phyloP scores from a whole-genome alignment of 1,140 invertebrate species.

The Olivierus martensii region DNA sequence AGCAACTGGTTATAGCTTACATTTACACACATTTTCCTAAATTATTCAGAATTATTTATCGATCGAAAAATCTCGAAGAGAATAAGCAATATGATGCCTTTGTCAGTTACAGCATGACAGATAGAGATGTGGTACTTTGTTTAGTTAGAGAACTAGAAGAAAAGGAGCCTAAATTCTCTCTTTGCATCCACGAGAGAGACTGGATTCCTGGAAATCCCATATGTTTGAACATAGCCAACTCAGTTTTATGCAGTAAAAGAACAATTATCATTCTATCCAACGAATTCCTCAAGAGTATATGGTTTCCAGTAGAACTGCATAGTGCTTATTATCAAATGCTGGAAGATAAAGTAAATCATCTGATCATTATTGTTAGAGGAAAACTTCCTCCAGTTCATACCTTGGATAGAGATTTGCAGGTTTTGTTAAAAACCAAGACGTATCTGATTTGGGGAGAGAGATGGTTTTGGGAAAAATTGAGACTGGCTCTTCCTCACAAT shows the following conservation, averaged over 20 bases:
- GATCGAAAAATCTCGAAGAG: conserved; percentile 47
- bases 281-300: conserved; percentile 83
- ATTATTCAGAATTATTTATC: not conserved
- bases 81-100: conserved; percentile 70
- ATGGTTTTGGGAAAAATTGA: conserved; percentile 28
- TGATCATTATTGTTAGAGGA: conserved; percentile 72
- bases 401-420: conserved; percentile 24
- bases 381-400: conserved; percentile 33
- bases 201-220: conserved; percentile 64
- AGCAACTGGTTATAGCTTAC: not conserved
- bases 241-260: conserved; percentile 67
- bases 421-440: conserved; percentile 27
- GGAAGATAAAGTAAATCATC: conserved; percentile 22
- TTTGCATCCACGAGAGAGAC: conserved; percentile 77
- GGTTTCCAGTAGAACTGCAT: conserved; percentile 78
- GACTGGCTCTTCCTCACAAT: conserved; percentile 24
- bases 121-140: conserved; percentile 47
- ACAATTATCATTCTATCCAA: conserved; percentile 82
- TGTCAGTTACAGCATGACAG: conserved; percentile 61
- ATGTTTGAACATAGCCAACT: conserved; percentile 74
- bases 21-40: conserved; percentile 1
- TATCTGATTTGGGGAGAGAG: conserved; percentile 31
- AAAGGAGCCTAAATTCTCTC: conserved; percentile 38
- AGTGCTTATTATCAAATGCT: conserved; percentile 45
- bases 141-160: conserved; percentile 45